These are phyloP conservation scores for Lepus townsendii DNA, from an alignment of 2,797 vertebrate genomes.

Conservation along the genomic window DNA sequence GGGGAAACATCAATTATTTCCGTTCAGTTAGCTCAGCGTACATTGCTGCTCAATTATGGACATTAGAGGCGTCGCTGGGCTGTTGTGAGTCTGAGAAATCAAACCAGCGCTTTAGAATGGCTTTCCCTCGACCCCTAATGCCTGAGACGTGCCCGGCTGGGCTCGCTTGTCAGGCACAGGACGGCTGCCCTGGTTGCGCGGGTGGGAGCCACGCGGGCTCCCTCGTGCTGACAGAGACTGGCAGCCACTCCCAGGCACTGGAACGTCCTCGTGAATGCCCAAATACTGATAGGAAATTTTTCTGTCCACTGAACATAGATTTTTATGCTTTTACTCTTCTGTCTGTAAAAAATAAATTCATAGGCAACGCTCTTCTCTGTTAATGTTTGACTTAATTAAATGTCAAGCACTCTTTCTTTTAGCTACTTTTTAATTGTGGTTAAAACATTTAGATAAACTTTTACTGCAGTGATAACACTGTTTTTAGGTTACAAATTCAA, in stretches of 20 bases:
- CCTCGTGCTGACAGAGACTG: not conserved
- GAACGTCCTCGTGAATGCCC: not conserved
- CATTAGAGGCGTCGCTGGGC: not conserved
- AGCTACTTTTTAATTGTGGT: constrained; percentile 66
- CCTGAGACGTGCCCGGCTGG: not conserved
- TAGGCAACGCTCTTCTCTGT: constrained; percentile 55
- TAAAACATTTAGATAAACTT: constrained; percentile 44
- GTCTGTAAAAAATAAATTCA: not conserved
- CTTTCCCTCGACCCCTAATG: not conserved
- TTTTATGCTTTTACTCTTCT: constrained; percentile 56
- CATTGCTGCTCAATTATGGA: not conserved
- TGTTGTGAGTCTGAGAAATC: not conserved
- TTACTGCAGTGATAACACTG: not conserved
- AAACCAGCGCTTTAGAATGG: not conserved
- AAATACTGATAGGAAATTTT: not conserved
- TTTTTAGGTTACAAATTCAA: not conserved
- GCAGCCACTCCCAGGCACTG: not conserved
- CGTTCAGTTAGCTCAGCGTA: not conserved
- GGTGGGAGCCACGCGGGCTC: too few species aligned
- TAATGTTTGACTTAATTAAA: constrained; percentile 52
- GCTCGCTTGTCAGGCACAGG: not conserved
- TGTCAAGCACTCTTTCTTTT: constrained; percentile 68
- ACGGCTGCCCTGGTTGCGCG: too few species aligned
- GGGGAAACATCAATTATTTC: not conserved
- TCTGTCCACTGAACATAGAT: not conserved